Evolutionary conservation across 2,113 vertebrate species (phyloP).

Genomic region (Cottus gobio): DNA sequence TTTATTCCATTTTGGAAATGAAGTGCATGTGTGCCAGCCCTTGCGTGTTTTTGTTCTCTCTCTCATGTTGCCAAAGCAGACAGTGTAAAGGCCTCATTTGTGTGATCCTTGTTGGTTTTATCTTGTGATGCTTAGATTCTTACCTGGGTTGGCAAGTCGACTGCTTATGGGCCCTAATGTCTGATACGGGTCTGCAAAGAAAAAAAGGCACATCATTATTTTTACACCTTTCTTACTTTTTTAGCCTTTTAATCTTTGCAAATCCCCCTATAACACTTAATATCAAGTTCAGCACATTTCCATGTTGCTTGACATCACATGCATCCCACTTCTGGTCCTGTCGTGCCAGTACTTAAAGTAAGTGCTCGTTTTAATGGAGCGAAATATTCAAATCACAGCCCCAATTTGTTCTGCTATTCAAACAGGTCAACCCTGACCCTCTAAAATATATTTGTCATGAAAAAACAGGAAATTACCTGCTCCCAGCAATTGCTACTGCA

Average conservation of each 20-base stretch:
- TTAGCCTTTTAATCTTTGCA: background rate
- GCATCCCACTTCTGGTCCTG: background rate
- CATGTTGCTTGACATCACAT: background rate
- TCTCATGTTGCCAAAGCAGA: slow-evolving; percentile 67
- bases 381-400: background rate
- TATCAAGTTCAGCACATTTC: background rate
- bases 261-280: background rate
- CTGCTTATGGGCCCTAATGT: slow-evolving; percentile 96
- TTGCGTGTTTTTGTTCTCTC: slow-evolving; percentile 29
- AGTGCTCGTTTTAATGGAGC: background rate
- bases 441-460: background rate
- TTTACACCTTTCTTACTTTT: background rate
- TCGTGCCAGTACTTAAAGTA: background rate
- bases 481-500: no score
- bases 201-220: slow-evolving; percentile 9
- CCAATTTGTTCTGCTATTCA: background rate
- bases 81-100: slow-evolving; percentile 83
- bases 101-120: slow-evolving; percentile 19
- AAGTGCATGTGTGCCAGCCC: slow-evolving; percentile 24
- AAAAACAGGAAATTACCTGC: background rate
- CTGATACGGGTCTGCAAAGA: slow-evolving; percentile 93
- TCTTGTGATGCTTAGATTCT: slow-evolving; percentile 48
- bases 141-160: slow-evolving; percentile 98
- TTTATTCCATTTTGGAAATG: slow-evolving; percentile 43
- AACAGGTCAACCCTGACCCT: no score